phyloP scores from a whole-genome alignment of 2,797 vertebrate species.

The Decapterus maruadsi region DNA sequence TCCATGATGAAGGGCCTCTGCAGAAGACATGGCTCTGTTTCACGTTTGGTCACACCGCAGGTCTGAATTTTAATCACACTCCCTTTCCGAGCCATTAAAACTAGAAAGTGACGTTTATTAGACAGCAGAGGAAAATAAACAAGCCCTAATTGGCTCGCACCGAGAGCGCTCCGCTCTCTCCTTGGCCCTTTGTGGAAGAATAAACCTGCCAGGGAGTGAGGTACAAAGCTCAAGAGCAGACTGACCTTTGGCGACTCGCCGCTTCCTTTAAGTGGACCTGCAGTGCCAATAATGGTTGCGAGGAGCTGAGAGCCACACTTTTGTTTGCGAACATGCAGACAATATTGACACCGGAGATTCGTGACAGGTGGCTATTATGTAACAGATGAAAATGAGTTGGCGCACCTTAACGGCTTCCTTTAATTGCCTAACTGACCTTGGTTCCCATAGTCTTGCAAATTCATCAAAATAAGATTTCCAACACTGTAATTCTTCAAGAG shows the following conservation, averaged over 20 bases:
- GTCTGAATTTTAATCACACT: conserved; percentile 78
- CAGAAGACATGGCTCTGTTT: conserved; percentile 55
- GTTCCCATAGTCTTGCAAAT: conserved; percentile 37
- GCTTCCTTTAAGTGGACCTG: conserved; percentile 28
- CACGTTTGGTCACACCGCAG: conserved; percentile 68
- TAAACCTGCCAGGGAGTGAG: conserved; percentile 64
- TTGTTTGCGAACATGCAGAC: conserved; percentile 52
- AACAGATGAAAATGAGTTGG: conserved; percentile 56
- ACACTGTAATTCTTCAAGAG: conserved; percentile 40
- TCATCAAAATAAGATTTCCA: conserved; percentile 52
- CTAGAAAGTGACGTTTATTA: conserved; percentile 81
- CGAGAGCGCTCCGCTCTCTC: conserved; percentile 42
- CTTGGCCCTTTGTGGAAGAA: conserved; percentile 60
- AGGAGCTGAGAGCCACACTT: neutral
- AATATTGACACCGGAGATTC: conserved; percentile 40
- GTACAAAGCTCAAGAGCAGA: conserved; percentile 58
- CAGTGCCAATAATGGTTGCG: conserved; percentile 28
- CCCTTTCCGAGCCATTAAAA: conserved; percentile 82
- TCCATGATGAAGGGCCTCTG: conserved; percentile 53
- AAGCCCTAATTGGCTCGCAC: conserved; percentile 79
- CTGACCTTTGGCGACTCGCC: conserved; percentile 67
- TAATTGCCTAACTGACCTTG: conserved; percentile 62
- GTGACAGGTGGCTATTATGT: conserved; percentile 43
- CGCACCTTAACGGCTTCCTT: conserved; percentile 31
- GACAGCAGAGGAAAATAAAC: conserved; percentile 82